These are phyloP conservation scores for Platygyra sinensis DNA, from an alignment of 64 coral and sea anemone species.

Conservation along the genomic window DNA sequence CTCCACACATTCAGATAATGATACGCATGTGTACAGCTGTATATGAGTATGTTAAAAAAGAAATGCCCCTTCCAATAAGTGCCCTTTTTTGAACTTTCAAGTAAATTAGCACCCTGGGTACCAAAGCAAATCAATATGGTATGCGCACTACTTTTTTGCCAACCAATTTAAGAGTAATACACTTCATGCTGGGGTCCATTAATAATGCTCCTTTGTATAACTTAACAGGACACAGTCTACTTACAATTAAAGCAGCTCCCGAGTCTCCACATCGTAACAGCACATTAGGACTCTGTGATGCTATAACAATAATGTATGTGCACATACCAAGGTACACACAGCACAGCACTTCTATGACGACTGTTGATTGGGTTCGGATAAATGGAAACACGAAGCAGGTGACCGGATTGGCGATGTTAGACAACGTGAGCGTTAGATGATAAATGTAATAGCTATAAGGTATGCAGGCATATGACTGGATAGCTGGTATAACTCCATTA, in stretches of 20 bases:
- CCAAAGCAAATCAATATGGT: no score
- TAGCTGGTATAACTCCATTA: conserved; percentile 92
- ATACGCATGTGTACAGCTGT: no score
- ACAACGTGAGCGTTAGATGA: conserved; percentile 84
- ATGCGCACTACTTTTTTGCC: no score
- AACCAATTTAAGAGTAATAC: no score
- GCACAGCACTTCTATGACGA: conserved; percentile 57
- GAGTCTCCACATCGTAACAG: conserved; percentile 70
- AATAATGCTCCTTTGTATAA: no score
- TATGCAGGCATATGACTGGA: conserved; percentile 95
- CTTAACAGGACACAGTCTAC: conserved; percentile 5
- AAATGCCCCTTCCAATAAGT: no score
- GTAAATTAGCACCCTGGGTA: no score
- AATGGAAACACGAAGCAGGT: conserved; percentile 86
- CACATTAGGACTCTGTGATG: conserved; percentile 79
- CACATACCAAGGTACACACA: conserved; percentile 78
- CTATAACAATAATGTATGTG: conserved; percentile 77
- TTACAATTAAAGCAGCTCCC: conserved; percentile 92
- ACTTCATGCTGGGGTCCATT: no score
- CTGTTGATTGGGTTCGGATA: conserved; percentile 61
- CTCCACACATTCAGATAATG: no score
- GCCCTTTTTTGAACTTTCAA: no score
- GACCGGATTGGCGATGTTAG: conserved; percentile 92
- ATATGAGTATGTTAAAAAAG: no score
- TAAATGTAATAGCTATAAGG: conserved; percentile 96